Evolutionary conservation across 1,140 invertebrate genomes (phyloP).

Genomic region (Archegozetes longisetosus): DNA sequence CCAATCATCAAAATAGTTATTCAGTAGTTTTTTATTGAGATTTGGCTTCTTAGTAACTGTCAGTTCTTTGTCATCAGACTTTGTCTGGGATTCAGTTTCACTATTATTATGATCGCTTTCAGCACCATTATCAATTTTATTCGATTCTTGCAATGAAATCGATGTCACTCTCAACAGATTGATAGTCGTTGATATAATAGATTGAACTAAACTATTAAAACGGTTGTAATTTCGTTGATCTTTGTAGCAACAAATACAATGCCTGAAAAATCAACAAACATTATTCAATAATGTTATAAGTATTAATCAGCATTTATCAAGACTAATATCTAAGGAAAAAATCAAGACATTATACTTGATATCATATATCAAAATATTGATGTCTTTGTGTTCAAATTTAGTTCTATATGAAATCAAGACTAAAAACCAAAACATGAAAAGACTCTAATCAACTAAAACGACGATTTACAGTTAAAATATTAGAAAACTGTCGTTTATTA

Average conservation of each 20-base stretch:
- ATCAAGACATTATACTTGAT: no score
- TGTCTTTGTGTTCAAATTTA: slow-evolving; percentile 1
- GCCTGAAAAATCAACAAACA: slow-evolving; percentile 32
- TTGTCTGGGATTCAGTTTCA: slow-evolving; percentile 17
- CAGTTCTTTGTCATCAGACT: no score
- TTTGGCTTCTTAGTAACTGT: slow-evolving; percentile 19
- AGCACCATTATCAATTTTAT: slow-evolving; percentile 20
- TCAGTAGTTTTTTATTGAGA: slow-evolving; percentile 3
- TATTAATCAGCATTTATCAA: not conserved
- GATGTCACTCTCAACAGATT: slow-evolving; percentile 22
- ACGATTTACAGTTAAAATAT: not conserved
- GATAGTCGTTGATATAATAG: slow-evolving; percentile 43
- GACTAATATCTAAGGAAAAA: slow-evolving; percentile 11
- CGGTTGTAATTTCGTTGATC: slow-evolving; percentile 76
- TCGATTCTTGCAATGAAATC: no score
- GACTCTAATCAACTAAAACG: not conserved
- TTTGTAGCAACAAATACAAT: slow-evolving; percentile 81
- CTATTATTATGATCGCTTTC: slow-evolving; percentile 19
- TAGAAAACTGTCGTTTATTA: not conserved
- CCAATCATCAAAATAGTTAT: slow-evolving; percentile 33
- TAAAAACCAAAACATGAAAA: slow-evolving; percentile 6
- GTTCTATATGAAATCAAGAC: slow-evolving; percentile 9
- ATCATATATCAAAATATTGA: slow-evolving; percentile 12
- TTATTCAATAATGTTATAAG: slow-evolving; percentile 1
- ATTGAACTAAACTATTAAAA: slow-evolving; percentile 67